Base-by-base conservation (phyloP, 1,140 invertebrate species). In the Apolygus lucorum region DNA sequence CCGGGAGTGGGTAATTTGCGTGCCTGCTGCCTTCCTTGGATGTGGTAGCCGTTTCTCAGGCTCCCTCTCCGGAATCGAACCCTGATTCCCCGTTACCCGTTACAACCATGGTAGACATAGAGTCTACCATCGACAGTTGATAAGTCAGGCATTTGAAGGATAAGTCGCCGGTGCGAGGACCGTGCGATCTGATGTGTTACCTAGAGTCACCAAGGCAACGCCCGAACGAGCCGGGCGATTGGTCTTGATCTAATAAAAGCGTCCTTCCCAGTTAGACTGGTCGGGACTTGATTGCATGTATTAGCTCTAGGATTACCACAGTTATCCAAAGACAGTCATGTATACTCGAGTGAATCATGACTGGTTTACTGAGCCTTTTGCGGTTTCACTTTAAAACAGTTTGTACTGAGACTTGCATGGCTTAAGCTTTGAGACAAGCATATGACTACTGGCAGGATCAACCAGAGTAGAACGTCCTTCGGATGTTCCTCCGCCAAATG, bases 1-100 rank as follows among this genome's bases (percentile, higher is more conserved):
- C 82, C 82, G 84, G 87, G 86, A 91, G 82, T 91, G 89, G 88
- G 88, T 91, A 91, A 88, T 86, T 89, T 89, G 85, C 87, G 88
- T 87, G 87, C 88, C 87, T 91, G 88, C 88, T 91, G 88, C 89
- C 88, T 90, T 91, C 88, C 88, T 90, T 91, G 85, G 89, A 90
- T 89, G 89, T 91, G 88, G 87, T 91, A 91, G 90, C 89, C 87
- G 86, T 91, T 90, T 91, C 88, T 90, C 87, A 90, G 87, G 87
- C 87, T 89, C 87, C 87, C 86, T 89, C 81, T 82, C 80, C 80
- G 81, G 80, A 80, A 81, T 86, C 83, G 81, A 83, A 86, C 87
- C 85, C 83, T 86, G 83, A 87, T 85, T 85, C 83, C 82, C 84
- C 84, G 83, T 85, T 84, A 90, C 87, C 88, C 87, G 87, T 90